Evolutionary conservation across 2,888 invertebrate species (phyloP), one percentile per base, ranked within the genome.

Genomic region (Epinotia ramella): DNA sequence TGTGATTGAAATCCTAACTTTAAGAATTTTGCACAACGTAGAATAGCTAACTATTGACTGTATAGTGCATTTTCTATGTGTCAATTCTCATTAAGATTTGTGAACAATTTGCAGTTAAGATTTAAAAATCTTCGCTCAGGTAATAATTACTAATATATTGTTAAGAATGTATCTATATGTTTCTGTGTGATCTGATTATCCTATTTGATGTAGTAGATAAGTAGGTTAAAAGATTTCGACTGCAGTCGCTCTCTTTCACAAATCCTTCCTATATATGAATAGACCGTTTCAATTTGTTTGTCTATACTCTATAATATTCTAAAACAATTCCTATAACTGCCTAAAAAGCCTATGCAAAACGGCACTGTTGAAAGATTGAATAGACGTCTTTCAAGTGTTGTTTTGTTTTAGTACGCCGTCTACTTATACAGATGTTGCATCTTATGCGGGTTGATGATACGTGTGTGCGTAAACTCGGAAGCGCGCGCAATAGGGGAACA

Each of bases 31-130:
- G 70, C 75, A 60, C 70, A 75, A 75, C 60, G 24, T 71, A 63
- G 28, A 12, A 28, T 28, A 46, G 53, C 20, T 70, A 53, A 28
- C 24, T 53, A 9, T 20, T 69, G 68, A 57, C 63, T 68, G 59
- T 75, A 13, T 75, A 70, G 65, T 65, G 65, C 53, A 69, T 75
- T 64, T 73, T 66, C 65, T 56, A 65, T 65, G 70, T 75, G 70
- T 75, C 75, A 75, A 71, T 70, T 70, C 11, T 59, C 40, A 59
- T 20, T 60, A 53, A 53, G 60, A 44, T 66, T 60, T 66, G 49
- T 59, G 53, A 69, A 46, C 20, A n/a, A 63, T 69, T 59, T 46
- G n/a, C 57, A 46, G 59, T 60, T 73, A 49, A n/a, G 53, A 57
- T 24, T 4, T 63, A 63, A 11, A 46, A 46, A 18, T n/a, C 6